phyloP scores from a whole-genome alignment of 1,140 invertebrate genomes.

The Dinothrombium tinctorium region DNA sequence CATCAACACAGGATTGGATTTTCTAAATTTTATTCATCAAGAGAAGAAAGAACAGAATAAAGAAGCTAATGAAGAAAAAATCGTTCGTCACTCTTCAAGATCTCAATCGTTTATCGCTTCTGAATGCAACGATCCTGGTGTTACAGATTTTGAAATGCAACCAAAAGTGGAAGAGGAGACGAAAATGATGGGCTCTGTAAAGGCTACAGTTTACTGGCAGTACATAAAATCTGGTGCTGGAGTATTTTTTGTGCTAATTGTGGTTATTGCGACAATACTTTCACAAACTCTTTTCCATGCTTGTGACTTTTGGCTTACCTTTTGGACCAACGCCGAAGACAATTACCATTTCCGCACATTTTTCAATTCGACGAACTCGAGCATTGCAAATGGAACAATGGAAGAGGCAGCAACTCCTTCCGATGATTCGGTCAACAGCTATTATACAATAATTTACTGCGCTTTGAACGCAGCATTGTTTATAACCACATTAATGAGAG shows the following conservation, averaged over 20 bases:
- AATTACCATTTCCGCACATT: no score
- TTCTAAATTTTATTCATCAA: slow-evolving; percentile 19
- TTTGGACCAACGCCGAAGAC: no score
- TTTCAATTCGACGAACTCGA: no score
- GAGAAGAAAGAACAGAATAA: not conserved
- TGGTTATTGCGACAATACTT: slow-evolving; percentile 12
- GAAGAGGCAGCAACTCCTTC: no score
- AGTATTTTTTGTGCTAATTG: not conserved
- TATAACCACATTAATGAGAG: slow-evolving; percentile 25
- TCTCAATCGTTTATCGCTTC: no score
- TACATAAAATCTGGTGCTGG: slow-evolving; percentile 6
- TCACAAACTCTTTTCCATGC: slow-evolving; percentile 16
- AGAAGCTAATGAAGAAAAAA: not conserved
- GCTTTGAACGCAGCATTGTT: slow-evolving; percentile 20
- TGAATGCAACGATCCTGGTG: no score
- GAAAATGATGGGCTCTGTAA: slow-evolving; percentile 11
- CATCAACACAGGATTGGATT: slow-evolving; percentile 10
- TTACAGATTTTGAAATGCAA: no score
- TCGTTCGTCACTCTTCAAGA: no score
- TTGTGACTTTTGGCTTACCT: slow-evolving; percentile 14
- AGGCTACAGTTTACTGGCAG: slow-evolving; percentile 5
- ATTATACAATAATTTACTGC: slow-evolving; percentile 15
- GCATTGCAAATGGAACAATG: no score
- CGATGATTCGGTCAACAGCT: no score
- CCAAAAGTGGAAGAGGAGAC: slow-evolving; percentile 12